Percentiles rank a stretch among this genome's conserved stretches.
Conservation (phyloP, 2,113 vertebrate genomes). For the Semnopithecus entellus region DNA sequence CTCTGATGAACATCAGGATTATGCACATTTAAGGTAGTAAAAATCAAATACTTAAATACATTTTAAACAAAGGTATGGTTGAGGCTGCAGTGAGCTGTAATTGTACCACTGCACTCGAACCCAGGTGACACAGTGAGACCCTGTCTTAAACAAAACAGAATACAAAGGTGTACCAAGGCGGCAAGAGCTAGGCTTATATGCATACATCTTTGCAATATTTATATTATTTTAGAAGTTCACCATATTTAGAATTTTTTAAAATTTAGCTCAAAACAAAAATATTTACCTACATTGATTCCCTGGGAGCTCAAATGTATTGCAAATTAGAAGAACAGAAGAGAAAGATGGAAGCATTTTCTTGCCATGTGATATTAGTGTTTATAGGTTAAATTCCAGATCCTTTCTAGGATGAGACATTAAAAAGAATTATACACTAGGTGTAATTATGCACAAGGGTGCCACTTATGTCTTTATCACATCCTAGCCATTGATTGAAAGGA, state of each 20-base stretch:
- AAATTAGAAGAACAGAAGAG: slow-evolving; percentile 22
- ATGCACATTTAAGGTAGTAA: neutral
- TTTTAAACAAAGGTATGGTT: neutral
- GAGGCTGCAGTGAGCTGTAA: no score
- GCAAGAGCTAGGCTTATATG: neutral
- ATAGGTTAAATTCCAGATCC: neutral
- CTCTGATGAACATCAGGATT: neutral
- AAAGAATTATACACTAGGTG: neutral
- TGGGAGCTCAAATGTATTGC: neutral
- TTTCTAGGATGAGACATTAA: neutral
- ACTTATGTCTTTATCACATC: neutral
- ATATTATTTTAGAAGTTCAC: neutral
- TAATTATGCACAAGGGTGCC: neutral
- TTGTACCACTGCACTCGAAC: no score
- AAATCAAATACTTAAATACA: neutral
- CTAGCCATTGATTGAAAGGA: neutral
- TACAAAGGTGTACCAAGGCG: neutral
- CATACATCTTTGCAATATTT: neutral
- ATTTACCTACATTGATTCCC: neutral
- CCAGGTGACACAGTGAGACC: no score
- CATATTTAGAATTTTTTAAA: neutral
- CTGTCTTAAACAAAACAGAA: no score
- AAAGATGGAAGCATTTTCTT: neutral
- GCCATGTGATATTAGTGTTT: neutral
- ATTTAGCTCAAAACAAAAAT: neutral